Base-by-base conservation (phyloP, 2,113 vertebrate genomes). In the Oxygymnocypris stewartii region DNA sequence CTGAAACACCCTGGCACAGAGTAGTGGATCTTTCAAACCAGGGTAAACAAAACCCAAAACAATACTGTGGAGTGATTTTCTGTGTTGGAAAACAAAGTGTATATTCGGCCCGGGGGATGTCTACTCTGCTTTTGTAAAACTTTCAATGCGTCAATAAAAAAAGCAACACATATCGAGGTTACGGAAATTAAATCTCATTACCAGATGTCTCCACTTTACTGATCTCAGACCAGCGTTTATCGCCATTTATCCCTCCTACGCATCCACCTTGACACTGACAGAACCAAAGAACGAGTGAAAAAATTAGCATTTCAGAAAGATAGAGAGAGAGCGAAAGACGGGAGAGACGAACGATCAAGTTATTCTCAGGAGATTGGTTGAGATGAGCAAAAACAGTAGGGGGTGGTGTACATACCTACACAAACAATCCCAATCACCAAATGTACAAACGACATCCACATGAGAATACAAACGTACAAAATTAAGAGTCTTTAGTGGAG, bases 221-320 rank as follows among this genome's bases (percentile, higher is more conserved):
- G 85, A 82, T 65, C 87, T 77, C 74, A 79, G 79, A 88, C 85
- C 37, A 63, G 61, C 63, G 35, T 44, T 86, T 73, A 86, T n/a
- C 42, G 57, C 61, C 71, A 25, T 35, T 78, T 78, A 42, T 79
- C 47, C 57, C 87, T 73, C 84, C 73, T 49, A 78, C 86, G 18
- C 86, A 40, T 44, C 63, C 73, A 20, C 54, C 28, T 31, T 31
- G 28, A 31, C 28, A 47, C 84, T 25, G 74, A 54, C 35, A 59
- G 42, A 74, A 77, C 51, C 40, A 75, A 82, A 23, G 28, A 82
- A 49, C 37, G 25, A 28, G 65, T 28, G 83, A 28, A 71, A 44
- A 44, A 69, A 86, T 88, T 86, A 79, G 74, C 84, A 84, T 88
- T 86, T 84, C 84, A 88, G 79, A 88, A 31, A 71, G 80, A 79